Base-by-base conservation (phyloP, 1,140 invertebrate genomes). In the Atopsyche davidsoni region DNA sequence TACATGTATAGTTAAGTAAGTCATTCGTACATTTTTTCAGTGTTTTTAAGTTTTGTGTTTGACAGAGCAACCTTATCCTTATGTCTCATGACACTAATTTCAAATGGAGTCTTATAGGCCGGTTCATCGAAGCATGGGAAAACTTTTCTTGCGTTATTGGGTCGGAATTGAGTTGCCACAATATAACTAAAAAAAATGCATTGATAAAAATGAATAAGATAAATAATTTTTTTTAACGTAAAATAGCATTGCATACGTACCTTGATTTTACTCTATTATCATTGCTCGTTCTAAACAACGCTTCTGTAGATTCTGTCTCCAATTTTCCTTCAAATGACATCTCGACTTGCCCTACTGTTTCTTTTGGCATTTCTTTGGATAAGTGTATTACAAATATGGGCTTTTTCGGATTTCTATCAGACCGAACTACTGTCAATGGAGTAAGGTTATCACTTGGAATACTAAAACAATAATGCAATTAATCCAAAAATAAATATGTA, bases 61-160 rank as follows among this genome's bases (percentile, higher is more conserved):
- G 83, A 81, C 2, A 82, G 58, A 0, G 79, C 77, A 0, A 70
- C 65, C 72, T 81, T 79, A 23, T 73, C 67, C 38, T 67, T 73
- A 0, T 80, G 79, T 16, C 81, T 73, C 0, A 78, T 74, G 1
- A 89, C 74, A 13, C 75, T 81, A 0, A 88, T 65, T 25, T 78
- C 72, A 59, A 86, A 83, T 1, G 79, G 79, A 0, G 80, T 78
- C 71, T 96, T 96, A 53, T 87, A 80, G 1, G 69, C 77, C 0
- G 93, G 92, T 62, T 96, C 89, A 65, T 97, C 92, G 67, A 95
- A 93, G 63, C 92, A 95, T 0, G 94, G 94, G 65, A 96, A 96
- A 40, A 92, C 78, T 22, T 79, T 78, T 17, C 89, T 75, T 0
- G 92, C 92, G 64, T 89, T 81, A 46, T 86, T 87, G 0, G 88